Percentiles rank a stretch among this genome's conserved stretches.
Evolutionary conservation across 2,888 invertebrate species (phyloP).

Genomic region (Andrena trimmerana): DNA sequence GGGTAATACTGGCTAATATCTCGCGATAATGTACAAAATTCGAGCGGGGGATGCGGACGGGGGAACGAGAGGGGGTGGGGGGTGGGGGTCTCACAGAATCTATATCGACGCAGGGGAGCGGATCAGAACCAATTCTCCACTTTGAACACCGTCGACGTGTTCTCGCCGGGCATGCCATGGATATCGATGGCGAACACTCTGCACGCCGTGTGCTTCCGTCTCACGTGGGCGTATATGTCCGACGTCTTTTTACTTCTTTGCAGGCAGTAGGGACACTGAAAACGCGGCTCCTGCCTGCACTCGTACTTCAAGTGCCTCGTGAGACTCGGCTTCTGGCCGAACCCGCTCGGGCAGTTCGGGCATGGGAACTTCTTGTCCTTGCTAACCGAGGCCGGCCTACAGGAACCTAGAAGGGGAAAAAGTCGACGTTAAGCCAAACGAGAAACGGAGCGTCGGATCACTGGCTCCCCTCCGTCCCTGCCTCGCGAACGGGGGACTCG

Average conservation of each 20-base stretch:
- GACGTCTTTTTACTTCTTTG: conserved; percentile 77
- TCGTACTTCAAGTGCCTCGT: conserved; percentile 78
- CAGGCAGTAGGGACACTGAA: conserved; percentile 81
- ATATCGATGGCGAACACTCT: conserved; percentile 78
- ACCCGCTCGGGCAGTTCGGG: conserved; percentile 73
- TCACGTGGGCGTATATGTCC: conserved; percentile 79
- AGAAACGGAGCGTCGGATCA: background rate
- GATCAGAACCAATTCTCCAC: conserved; percentile 19
- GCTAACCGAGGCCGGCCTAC: background rate
- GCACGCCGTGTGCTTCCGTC: conserved; percentile 75
- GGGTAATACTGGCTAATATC: too few relatives aligned
- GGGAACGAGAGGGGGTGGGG: too few relatives aligned
- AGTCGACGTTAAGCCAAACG: conserved; percentile 12
- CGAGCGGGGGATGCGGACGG: too few relatives aligned
- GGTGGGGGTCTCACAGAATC: too few relatives aligned
- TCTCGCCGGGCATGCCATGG: conserved; percentile 15
- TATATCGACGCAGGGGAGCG: background rate
- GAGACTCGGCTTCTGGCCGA: conserved; percentile 75
- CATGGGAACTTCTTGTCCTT: conserved; percentile 67
- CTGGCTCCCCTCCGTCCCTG: too few relatives aligned
- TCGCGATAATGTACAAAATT: too few relatives aligned
- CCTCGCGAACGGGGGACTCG: too few relatives aligned
- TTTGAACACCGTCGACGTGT: background rate
- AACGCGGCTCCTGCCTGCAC: conserved; percentile 79
- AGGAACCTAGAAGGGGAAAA: conserved; percentile 47